Percentiles rank a stretch among this genome's conserved stretches.
Conservation (phyloP, 2,113 vertebrate species). For the Trichomycterus rosablanca region DNA sequence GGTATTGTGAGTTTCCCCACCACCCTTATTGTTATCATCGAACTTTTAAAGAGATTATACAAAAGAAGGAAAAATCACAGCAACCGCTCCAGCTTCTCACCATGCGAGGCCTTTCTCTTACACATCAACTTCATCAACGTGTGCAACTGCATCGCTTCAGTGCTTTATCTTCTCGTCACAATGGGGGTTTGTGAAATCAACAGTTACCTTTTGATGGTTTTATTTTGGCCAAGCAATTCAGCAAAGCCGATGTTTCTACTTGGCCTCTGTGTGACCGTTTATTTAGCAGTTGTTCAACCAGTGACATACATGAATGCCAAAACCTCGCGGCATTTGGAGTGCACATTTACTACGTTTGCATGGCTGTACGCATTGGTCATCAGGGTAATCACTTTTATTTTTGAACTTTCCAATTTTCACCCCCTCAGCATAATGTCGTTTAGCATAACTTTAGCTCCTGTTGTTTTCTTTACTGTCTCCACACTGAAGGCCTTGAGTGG, state of each 20-base stretch:
- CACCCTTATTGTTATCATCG: not conserved
- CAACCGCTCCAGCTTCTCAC: not conserved
- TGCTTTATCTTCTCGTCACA: not conserved
- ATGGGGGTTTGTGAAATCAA: not conserved
- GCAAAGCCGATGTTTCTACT: conserved; percentile 17
- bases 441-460: not conserved
- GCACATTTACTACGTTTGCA: not conserved
- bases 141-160: not conserved
- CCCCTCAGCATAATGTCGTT: not conserved
- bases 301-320: conserved; percentile 12
- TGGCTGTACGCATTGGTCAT: conserved; percentile 15
- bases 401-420: not conserved
- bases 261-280: conserved; percentile 25
- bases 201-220: not conserved
- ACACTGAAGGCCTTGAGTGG: not conserved
- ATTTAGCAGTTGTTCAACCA: conserved; percentile 34
- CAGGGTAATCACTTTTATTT: not conserved
- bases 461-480: not conserved
- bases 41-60: conserved; percentile 1
- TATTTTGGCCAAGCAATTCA: not conserved
- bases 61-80: not conserved
- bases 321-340: not conserved
- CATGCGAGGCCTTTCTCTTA: conserved; percentile 1
- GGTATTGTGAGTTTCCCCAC: not conserved
- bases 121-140: not conserved